Conservation (phyloP, 2,113 vertebrate genomes). For the Thalassoma bifasciatum region DNA sequence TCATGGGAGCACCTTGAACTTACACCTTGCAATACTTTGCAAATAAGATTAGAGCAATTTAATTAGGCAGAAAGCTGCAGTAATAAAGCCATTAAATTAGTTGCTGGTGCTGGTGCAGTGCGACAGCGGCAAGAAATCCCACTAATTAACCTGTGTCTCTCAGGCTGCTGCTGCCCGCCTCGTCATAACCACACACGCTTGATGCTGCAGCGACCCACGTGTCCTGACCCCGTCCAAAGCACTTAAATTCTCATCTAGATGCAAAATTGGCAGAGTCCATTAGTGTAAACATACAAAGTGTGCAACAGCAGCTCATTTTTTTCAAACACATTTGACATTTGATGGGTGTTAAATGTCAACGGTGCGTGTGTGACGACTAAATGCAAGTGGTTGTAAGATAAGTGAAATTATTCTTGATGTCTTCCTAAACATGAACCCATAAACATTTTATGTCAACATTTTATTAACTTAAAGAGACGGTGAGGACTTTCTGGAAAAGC, state of each 20-base stretch:
- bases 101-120: slow-evolving; percentile 63
- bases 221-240: slow-evolving; percentile 69
- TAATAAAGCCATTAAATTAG: slow-evolving; percentile 83
- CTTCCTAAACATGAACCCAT: neutral
- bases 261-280: slow-evolving; percentile 57
- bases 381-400: neutral
- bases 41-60: slow-evolving; percentile 81
- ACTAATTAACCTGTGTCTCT: slow-evolving; percentile 80
- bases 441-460: neutral
- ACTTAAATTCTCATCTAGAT: slow-evolving; percentile 67
- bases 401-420: neutral
- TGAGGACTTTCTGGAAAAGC: too few species aligned
- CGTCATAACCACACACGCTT: slow-evolving; percentile 53
- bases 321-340: neutral
- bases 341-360: slow-evolving; percentile 16
- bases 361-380: neutral
- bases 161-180: slow-evolving; percentile 57
- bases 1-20: slow-evolving; percentile 71
- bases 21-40: slow-evolving; percentile 71
- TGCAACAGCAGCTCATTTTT: neutral
- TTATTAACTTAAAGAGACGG: too few species aligned
- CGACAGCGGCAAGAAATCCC: slow-evolving; percentile 68
- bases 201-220: slow-evolving; percentile 53
- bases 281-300: slow-evolving; percentile 40
- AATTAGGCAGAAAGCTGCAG: slow-evolving; percentile 76